Evolutionary conservation across 2,113 vertebrate species (phyloP).

Genomic region (Tachysurus fulvidraco): DNA sequence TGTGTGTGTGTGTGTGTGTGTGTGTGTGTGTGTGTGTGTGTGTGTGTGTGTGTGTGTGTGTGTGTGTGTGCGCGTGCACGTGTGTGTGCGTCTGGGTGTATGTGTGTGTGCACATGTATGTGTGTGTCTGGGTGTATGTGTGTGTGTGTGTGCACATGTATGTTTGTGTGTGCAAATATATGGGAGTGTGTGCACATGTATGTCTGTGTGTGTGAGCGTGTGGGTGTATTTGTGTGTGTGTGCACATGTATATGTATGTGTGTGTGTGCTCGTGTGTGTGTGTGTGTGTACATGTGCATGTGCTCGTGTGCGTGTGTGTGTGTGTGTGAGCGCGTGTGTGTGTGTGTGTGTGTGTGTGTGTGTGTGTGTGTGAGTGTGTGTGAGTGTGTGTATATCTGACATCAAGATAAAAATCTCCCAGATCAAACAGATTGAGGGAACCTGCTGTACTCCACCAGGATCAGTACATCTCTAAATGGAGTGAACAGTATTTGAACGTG

Average conservation of each 20-base stretch:
- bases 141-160: too few relatives aligned
- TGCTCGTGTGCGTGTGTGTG: too few relatives aligned
- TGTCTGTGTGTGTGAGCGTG: not conserved
- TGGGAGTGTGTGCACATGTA: too few relatives aligned
- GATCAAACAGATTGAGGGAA: not conserved
- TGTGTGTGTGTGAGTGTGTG: not conserved
- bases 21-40: conserved; percentile 19
- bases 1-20: conserved; percentile 16
- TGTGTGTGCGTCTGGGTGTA: not conserved
- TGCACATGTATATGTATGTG: conserved; percentile 41
- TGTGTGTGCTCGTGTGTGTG: not conserved
- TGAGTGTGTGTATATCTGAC: not conserved
- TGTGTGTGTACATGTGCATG: too few relatives aligned
- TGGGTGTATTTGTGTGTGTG: conserved; percentile 25
- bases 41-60: conserved; percentile 17
- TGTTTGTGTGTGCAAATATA: not conserved
- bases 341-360: too few relatives aligned
- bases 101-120: too few relatives aligned
- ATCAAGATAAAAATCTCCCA: not conserved
- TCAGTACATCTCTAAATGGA: not conserved
- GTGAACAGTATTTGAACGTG: not conserved
- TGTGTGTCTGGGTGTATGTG: too few relatives aligned
- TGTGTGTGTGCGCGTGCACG: not conserved
- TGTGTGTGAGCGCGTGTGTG: too few relatives aligned
- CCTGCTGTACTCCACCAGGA: not conserved